Evolutionary conservation across 2,888 invertebrate species (phyloP), one percentile per base, ranked within the genome.

Genomic region (Phorcus lineatus): DNA sequence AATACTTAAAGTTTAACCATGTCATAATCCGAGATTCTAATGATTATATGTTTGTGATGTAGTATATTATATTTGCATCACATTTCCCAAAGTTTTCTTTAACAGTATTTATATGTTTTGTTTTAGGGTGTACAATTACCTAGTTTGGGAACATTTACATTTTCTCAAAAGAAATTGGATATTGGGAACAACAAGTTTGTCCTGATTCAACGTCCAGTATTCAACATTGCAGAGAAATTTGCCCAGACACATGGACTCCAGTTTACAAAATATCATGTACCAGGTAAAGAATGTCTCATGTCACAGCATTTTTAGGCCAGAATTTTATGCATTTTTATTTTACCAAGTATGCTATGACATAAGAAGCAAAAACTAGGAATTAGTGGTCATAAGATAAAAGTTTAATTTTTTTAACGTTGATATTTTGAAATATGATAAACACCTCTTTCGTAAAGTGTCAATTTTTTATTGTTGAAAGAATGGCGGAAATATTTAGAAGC

Each of bases 151-250:
- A 92, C 91, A 24, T 93, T 93, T 82, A 91, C 91, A 55, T 92
- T 93, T 82, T 88, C 88, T 31, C 93, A 93, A 84, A 91, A 92
- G 83, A 92, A 91, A 78, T 81, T 92, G 54, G 93, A 93, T 82
- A 88, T 93, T n/a, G 93, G 93, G 52, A 91, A 92, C 81, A 93
- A 92, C 84, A 93, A 91, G 83, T 93, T 89, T 85, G 84, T 92
- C 31, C 85, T 92, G 52, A 90, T 92, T 52, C 93, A 93, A 83
- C 85, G 93, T 70, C 93, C 93, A 55, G 91, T 93, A n/a, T 93
- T 93, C 83, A 87, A 90, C 62, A 84, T 93, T 53, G 91, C 92
- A 16, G 93, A 93, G 82, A 92, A 92, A 80, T 91, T 93, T 86
- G 91, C 91, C 77, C 92, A 92, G 84, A 91, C 88, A 47, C 93